These are phyloP conservation scores for Semicossyphus pulcher DNA, from an alignment of 2,113 vertebrate species.

Conservation along the genomic window DNA sequence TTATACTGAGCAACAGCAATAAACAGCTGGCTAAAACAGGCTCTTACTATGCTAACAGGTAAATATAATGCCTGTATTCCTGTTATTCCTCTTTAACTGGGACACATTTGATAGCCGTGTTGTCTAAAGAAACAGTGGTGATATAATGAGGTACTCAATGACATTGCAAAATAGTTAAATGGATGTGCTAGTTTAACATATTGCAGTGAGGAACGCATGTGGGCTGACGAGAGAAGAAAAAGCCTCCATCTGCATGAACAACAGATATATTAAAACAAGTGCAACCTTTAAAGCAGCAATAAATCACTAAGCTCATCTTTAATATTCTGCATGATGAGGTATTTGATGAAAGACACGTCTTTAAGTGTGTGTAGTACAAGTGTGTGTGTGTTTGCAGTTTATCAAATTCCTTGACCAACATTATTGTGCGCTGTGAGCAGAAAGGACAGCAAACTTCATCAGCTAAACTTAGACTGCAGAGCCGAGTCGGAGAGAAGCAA, in stretches of 20 bases:
- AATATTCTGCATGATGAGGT: constrained; percentile 1
- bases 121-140: background rate
- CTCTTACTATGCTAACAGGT: background rate
- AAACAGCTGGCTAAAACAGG: constrained; percentile 14
- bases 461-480: constrained; percentile 23
- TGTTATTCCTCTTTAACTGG: background rate
- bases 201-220: background rate
- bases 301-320: constrained; percentile 18
- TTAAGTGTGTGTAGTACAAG: background rate
- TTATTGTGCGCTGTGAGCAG: background rate
- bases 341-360: background rate
- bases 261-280: background rate
- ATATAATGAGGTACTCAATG: constrained; percentile 9
- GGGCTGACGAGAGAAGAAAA: constrained; percentile 9
- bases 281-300: constrained; percentile 18
- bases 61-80: background rate
- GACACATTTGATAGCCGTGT: background rate
- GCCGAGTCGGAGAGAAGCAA: constrained; percentile 6
- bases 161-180: background rate
- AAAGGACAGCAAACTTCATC: constrained; percentile 28
- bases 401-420: background rate
- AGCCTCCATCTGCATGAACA: background rate
- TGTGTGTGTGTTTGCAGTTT: background rate
- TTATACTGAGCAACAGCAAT: background rate
- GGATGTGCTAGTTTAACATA: background rate